Base-by-base conservation (phyloP, 2,888 invertebrate species). In the Xanthorhoe designata region DNA sequence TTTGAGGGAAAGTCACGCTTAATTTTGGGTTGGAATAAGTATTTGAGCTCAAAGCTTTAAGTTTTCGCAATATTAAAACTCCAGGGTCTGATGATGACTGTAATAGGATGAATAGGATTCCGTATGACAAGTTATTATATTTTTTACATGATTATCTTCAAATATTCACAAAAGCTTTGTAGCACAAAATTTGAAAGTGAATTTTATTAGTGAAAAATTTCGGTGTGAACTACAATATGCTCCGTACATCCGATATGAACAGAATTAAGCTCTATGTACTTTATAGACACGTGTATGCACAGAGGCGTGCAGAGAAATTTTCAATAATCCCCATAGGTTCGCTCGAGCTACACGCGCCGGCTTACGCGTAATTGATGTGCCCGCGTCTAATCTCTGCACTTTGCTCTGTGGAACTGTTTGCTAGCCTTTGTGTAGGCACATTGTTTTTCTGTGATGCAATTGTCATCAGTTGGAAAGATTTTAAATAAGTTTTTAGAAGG, bases 301-400 rank as follows among this genome's bases (percentile, higher is more conserved):
- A 68, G 55, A 69, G 76, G 74, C 74, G 74, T 77, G 77, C 79
- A 83, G 80, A 82, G 86, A 87, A 86, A 88, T 88, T 89, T 89
- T 88, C 84, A 89, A 89, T 90, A 90, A 90, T 91, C 89, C 88
- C 84, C 77, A 83, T 88, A 87, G 88, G 88, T 90, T 90, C 83
- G 83, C 82, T 82, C 85, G 76, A 80, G 71, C 82, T 92, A 91
- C 92, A 91, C 88, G 91, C 78, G 80, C 76, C 81, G 92, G 92
- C 89, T 92, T 92, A 92, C 82, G 74, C 77, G 86, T 91, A 92
- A 92, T 92, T 91, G 91, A 92, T 92, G 92, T 89, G 81, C 80
- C 85, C 78, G 80, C 82, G 85, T 86, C 90, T 92, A 92, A 92
- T 91, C 92, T 91, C 86, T 88, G 88, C 91, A 89, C 90, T 91